Percentiles rank a stretch among this genome's conserved stretches.
phyloP scores from a whole-genome alignment of 1,140 invertebrate species.

The Octopus sinensis region DNA sequence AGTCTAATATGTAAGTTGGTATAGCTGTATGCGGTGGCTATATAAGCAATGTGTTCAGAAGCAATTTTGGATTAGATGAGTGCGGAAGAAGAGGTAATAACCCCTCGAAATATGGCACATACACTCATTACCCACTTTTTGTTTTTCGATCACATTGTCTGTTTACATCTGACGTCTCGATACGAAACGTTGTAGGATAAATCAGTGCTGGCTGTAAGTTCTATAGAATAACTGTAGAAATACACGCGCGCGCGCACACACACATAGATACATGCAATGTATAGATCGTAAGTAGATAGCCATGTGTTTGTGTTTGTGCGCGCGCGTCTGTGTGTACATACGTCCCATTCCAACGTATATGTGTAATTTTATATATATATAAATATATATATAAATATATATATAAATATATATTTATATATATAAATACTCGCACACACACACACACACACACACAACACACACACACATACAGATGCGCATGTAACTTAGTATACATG shows the following conservation, averaged over 20 bases:
- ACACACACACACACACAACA: neutral
- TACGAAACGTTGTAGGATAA: too few species aligned
- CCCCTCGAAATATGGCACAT: too few species aligned
- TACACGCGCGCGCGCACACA: neutral
- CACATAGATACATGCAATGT: neutral
- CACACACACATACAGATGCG: neutral
- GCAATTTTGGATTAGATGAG: too few species aligned
- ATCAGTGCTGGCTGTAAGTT: too few species aligned
- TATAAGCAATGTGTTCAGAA: too few species aligned
- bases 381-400: neutral
- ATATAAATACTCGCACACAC: neutral
- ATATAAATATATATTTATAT: neutral
- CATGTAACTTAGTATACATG: too few species aligned
- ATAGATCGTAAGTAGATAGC: neutral
- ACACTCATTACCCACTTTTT: too few species aligned
- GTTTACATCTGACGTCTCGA: too few species aligned
- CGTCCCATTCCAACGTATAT: neutral
- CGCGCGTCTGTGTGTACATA: neutral
- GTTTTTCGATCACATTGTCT: too few species aligned
- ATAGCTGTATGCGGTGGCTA: too few species aligned
- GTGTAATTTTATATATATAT: neutral
- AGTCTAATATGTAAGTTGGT: too few species aligned
- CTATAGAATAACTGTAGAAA: neutral
- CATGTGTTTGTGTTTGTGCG: neutral
- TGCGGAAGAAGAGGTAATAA: too few species aligned